phyloP scores from a whole-genome alignment of 2,888 invertebrate genomes.

The Cryptophagus acutangulus region DNA sequence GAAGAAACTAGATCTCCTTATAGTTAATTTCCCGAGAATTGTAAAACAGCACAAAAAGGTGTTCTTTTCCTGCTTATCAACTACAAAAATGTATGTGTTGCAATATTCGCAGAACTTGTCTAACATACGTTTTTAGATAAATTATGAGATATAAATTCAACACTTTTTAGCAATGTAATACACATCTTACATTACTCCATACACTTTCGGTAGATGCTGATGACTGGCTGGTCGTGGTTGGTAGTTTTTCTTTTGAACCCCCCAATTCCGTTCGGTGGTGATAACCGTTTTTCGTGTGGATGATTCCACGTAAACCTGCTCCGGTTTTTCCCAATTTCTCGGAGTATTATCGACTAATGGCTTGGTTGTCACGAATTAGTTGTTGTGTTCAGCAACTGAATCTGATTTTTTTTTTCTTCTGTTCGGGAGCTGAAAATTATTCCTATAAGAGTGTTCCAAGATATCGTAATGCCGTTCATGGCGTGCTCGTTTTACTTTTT shows the following conservation, averaged over 20 bases:
- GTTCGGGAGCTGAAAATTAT: constrained; percentile 23
- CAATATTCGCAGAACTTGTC: no score
- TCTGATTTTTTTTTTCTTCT: constrained; percentile 15
- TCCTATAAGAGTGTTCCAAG: constrained; percentile 21
- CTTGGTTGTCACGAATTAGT: constrained; percentile 28
- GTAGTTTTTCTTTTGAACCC: constrained; percentile 27
- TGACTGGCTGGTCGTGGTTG: constrained; percentile 2
- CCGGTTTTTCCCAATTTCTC: constrained; percentile 24
- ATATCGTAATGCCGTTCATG: constrained; percentile 37
- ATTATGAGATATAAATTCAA: no score
- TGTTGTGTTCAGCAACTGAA: constrained; percentile 25
- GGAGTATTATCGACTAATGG: not conserved
- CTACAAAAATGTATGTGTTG: no score
- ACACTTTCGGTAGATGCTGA: constrained; percentile 38
- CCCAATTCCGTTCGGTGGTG: constrained; percentile 41
- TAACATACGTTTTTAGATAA: no score
- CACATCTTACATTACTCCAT: no score
- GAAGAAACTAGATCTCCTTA: no score
- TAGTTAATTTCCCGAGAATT: no score
- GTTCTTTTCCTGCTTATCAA: no score
- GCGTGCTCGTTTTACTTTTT: constrained; percentile 29
- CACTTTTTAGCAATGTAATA: no score
- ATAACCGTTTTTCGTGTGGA: constrained; percentile 11
- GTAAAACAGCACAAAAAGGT: no score
- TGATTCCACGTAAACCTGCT: constrained; percentile 17